Percentiles rank a stretch among this genome's conserved stretches.
phyloP scores from a whole-genome alignment of 2,888 invertebrate species.

The Muscina levida region DNA sequence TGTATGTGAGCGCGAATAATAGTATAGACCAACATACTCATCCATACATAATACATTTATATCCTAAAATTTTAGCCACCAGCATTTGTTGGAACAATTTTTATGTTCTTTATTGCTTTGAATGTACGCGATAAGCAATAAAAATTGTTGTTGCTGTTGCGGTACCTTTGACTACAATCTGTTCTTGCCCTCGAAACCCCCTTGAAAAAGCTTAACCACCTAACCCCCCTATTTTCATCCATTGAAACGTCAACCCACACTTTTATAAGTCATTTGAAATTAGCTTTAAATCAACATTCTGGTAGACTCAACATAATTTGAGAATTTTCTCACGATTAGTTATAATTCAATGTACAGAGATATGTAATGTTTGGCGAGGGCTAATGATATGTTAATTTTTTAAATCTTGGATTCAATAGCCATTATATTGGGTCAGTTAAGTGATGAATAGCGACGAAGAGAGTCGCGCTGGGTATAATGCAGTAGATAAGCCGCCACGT shows the following conservation, averaged over 20 bases:
- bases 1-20: not conserved
- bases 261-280: not conserved
- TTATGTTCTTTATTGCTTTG: constrained; percentile 31
- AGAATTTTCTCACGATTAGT: not conserved
- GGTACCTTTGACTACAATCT: not conserved
- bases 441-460: too few relatives aligned
- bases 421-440: too few relatives aligned
- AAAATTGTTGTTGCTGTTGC: constrained; percentile 25
- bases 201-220: too few relatives aligned
- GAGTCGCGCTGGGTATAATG: too few relatives aligned
- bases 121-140: constrained; percentile 56
- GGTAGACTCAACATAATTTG: not conserved
- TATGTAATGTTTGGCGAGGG: too few relatives aligned
- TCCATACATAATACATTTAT: constrained; percentile 38
- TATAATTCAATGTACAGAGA: too few relatives aligned
- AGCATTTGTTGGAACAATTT: constrained; percentile 42
- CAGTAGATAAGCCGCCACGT: too few relatives aligned
- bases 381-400: too few relatives aligned
- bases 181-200: not conserved
- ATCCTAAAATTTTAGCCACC: constrained; percentile 56
- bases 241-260: too few relatives aligned
- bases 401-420: too few relatives aligned
- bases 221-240: too few relatives aligned
- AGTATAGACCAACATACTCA: not conserved
- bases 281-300: not conserved